A percentile compares a stretch with the other conserved stretches of the same genome.
phyloP scores from a whole-genome alignment of 2,888 invertebrate genomes.

The Malachius bipustulatus region DNA sequence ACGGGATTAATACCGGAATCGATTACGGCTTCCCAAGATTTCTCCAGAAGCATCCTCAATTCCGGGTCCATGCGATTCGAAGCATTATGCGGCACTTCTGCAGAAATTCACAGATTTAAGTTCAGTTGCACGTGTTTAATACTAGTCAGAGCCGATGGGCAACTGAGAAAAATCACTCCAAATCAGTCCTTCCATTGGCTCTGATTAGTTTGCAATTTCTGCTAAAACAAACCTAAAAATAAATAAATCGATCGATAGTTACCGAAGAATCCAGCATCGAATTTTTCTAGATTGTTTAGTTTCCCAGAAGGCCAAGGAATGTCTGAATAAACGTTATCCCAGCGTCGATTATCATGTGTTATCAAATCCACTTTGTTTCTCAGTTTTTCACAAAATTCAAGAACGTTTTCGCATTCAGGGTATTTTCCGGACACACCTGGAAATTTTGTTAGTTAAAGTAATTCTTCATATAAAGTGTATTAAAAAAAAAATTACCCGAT shows the following conservation, averaged over 20 bases:
- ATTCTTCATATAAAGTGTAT: no score
- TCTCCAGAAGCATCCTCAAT: slow-evolving; percentile 47
- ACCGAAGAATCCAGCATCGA: slow-evolving; percentile 45
- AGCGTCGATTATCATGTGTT: slow-evolving; percentile 65
- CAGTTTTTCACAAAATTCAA: slow-evolving; percentile 57
- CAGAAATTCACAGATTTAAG: slow-evolving; percentile 4
- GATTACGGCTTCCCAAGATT: slow-evolving; percentile 45
- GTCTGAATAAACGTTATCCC: slow-evolving; percentile 53
- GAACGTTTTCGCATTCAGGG: slow-evolving; percentile 64
- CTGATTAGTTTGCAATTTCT: not conserved
- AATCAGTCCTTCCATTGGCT: not conserved
- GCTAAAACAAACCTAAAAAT: not conserved
- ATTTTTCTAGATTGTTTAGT: slow-evolving; percentile 40
- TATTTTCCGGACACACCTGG: slow-evolving; percentile 51
- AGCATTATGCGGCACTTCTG: slow-evolving; percentile 45
- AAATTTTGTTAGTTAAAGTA: no score
- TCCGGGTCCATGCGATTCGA: slow-evolving; percentile 44
- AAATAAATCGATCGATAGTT: slow-evolving; percentile 22
- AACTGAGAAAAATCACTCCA: no score
- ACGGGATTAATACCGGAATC: slow-evolving; percentile 58
- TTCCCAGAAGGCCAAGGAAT: slow-evolving; percentile 55
- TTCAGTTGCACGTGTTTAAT: no score
- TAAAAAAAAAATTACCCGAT: no score
- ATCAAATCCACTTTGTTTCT: slow-evolving; percentile 73
- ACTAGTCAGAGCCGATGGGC: no score